Conservation (phyloP, 2,797 vertebrate species). For the Columba guinea region DNA sequence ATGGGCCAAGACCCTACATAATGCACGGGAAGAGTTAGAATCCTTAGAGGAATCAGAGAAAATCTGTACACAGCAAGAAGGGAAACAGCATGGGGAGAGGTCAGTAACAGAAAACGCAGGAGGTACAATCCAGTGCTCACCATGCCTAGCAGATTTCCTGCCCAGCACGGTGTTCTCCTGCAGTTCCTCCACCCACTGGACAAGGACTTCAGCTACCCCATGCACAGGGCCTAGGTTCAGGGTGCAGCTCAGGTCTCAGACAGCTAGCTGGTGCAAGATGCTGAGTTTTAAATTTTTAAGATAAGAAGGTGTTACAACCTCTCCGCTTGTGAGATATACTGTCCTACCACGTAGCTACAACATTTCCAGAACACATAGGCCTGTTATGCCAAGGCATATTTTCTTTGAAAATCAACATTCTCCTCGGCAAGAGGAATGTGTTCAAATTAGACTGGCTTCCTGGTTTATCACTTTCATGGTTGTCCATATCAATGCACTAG, state of each 20-base stretch:
- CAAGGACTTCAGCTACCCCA: not conserved
- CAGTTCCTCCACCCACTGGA: not conserved
- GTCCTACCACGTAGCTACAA: not conserved
- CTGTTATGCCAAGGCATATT: not conserved
- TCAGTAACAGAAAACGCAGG: not conserved
- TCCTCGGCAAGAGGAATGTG: not conserved
- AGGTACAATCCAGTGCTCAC: fast-evolving
- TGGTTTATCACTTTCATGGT: not conserved
- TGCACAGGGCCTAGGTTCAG: fast-evolving
- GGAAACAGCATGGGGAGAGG: fast-evolving
- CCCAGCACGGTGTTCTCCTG: not conserved
- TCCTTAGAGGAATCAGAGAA: not conserved
- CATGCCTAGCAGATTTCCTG: not conserved
- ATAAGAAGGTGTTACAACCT: not conserved
- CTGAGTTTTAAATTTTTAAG: not conserved
- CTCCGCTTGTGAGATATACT: not conserved
- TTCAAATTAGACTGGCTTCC: not conserved
- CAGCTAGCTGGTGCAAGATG: fast-evolving
- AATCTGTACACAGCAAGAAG: not conserved
- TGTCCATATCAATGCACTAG: not conserved
- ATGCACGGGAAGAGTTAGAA: not conserved
- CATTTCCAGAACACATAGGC: not conserved
- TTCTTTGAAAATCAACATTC: not conserved
- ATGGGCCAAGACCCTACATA: not conserved
- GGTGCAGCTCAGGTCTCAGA: not conserved